Evolutionary conservation across 2,797 vertebrate genomes (phyloP).

Genomic region (Momotus momota): DNA sequence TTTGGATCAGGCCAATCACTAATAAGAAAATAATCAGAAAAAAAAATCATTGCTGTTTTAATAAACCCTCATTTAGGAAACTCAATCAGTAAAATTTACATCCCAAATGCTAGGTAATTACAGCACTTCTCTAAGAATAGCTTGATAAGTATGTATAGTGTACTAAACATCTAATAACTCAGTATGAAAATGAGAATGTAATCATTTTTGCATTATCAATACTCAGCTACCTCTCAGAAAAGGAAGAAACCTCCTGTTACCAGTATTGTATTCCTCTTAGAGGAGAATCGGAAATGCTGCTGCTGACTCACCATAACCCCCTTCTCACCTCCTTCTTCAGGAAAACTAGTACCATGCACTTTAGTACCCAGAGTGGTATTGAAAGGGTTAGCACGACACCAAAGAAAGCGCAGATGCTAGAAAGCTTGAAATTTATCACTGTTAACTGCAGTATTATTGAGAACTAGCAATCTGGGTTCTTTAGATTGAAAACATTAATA

Average conservation of each 20-base stretch:
- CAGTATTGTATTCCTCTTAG: not conserved
- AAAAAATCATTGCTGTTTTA: conserved; percentile 38
- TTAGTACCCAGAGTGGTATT: not conserved
- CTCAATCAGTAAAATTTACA: conserved; percentile 59
- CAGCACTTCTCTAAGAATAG: conserved; percentile 26
- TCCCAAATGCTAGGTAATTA: conserved; percentile 60
- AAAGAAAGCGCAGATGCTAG: not conserved
- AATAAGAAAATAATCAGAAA: conserved; percentile 43
- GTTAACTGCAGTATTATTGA: not conserved
- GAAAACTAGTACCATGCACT: not conserved
- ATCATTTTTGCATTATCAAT: not conserved
- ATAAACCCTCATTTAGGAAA: conserved; percentile 62
- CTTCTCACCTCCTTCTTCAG: not conserved
- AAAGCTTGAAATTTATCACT: not conserved
- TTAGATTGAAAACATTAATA: not conserved
- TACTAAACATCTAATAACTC: not conserved
- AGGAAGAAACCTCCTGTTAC: not conserved
- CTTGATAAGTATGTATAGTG: conserved; percentile 31
- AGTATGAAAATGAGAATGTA: not conserved
- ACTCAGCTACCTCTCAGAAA: not conserved
- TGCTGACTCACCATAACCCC: not conserved
- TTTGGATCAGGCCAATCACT: conserved; percentile 51
- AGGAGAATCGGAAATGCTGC: not conserved
- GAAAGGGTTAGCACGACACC: not conserved
- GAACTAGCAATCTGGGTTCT: not conserved